Base-by-base conservation (phyloP, 2,888 invertebrate species). In the Abrostola triplasia region DNA sequence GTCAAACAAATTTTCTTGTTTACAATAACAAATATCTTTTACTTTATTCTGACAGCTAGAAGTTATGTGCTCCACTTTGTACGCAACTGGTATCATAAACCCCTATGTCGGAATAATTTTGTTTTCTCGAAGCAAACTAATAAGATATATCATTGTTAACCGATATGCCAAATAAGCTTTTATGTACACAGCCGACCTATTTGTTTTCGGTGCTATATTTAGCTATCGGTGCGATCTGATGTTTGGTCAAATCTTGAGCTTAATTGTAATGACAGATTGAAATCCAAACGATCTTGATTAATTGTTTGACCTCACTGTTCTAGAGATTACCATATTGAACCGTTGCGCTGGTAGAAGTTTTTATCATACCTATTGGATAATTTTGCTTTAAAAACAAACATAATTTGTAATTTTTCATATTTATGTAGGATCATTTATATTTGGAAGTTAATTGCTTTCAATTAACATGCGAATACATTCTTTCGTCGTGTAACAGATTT, bases 401-500 rank as follows among this genome's bases (percentile, higher is more conserved):
- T 8, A n/a, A 48, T 8, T 6, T 36, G 36, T 9, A 42, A 7
- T 11, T 24, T 44, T 55, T 37, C 44, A 38, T 59, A 51, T 55
- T 37, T 59, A 59, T 59, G n/a, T n/a, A n/a, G 11, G 36, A 36
- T 40, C 44, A 35, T 44, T 55, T 44, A 42, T 36, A 44, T 35
- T 51, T 51, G 9, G 35, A 12, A 8, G 36, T 41, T 37, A 13
- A 5, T 57, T 49, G 50, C 51, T 66, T 67, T 72, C 65, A 51
- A 70, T 72, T 76, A 62, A 60, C 70, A 70, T 78, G 81, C 77
- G 63, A 84, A 83, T 82, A 79, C 80, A 70, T 60, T 65, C 56
- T 76, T 77, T 70, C 62, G 73, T 81, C 73, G 73, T 77, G 70
- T 68, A 70, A 81, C 73, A 76, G 79, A 83, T 86, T 86, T 87